Conservation (phyloP, 2,888 invertebrate genomes). For the Ochlodes sylvanus region DNA sequence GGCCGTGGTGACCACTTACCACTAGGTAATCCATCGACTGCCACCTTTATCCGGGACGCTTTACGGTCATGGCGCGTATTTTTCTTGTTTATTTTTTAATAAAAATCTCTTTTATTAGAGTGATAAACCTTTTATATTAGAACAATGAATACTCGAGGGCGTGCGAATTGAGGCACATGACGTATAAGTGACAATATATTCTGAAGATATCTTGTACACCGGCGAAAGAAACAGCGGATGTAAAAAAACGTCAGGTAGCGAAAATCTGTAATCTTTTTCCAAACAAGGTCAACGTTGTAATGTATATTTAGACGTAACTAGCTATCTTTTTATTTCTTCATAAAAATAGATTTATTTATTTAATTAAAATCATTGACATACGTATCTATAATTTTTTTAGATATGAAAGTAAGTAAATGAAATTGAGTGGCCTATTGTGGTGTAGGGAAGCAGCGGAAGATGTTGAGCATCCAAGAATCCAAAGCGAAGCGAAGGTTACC, state of each 20-base stretch:
- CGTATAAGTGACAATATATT: conserved; percentile 18
- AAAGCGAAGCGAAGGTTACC: no score
- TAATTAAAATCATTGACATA: no score
- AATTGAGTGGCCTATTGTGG: no score
- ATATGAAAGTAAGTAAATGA: no score
- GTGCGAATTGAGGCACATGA: conserved; percentile 24
- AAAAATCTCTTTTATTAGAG: neutral
- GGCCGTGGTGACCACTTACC: no score
- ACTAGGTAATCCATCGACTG: no score
- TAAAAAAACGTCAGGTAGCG: conserved; percentile 17
- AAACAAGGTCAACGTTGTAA: conserved; percentile 26
- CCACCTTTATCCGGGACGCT: no score
- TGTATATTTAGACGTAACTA: neutral
- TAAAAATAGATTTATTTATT: neutral
- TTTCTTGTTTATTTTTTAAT: neutral
- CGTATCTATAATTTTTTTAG: no score
- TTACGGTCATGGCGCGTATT: no score
- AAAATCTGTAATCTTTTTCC: conserved; percentile 24
- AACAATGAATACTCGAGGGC: conserved; percentile 18
- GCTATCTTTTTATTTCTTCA: neutral
- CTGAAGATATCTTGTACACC: conserved; percentile 20
- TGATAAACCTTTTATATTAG: neutral
- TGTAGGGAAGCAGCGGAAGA: no score
- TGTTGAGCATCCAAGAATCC: no score
- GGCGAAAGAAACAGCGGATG: conserved; percentile 15